Conservation (phyloP, 2,888 invertebrate genomes). For the Rhamphomyia laevipes region DNA sequence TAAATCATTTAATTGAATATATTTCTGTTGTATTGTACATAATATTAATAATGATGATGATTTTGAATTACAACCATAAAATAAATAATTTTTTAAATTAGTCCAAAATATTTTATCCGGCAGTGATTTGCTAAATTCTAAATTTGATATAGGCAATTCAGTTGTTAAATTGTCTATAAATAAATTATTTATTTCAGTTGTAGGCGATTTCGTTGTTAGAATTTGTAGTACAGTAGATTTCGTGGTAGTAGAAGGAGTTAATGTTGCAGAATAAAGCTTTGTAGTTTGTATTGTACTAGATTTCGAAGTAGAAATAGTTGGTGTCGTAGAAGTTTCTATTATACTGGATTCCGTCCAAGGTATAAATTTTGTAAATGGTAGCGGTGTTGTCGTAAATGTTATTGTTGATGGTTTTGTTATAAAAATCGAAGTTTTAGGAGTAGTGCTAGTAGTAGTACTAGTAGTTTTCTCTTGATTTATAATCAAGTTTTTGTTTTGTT, state of each 20-base stretch:
- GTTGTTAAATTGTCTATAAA: no score
- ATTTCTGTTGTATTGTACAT: background rate
- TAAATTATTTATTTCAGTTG: background rate
- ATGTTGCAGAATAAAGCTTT: background rate
- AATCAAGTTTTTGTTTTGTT: no score
- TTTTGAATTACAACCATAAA: conserved; percentile 10
- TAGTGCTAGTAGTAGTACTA: background rate
- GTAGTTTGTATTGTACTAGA: background rate
- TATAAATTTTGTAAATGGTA: background rate
- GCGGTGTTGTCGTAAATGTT: background rate
- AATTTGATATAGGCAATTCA: no score
- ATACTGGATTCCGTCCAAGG: background rate
- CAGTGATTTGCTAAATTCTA: background rate
- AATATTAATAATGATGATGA: background rate
- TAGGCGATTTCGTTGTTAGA: background rate
- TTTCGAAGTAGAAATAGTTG: background rate
- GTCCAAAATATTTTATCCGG: conserved; percentile 13
- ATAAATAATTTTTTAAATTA: conserved; percentile 12
- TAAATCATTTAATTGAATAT: conserved; percentile 5
- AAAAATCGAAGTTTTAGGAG: background rate
- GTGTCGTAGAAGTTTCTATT: background rate
- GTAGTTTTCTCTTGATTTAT: no score
- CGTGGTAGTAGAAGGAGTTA: background rate
- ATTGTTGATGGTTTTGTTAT: background rate
- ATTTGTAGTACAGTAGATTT: background rate